Conservation (phyloP, 2,888 invertebrate genomes). For the Corythucha ciliata region DNA sequence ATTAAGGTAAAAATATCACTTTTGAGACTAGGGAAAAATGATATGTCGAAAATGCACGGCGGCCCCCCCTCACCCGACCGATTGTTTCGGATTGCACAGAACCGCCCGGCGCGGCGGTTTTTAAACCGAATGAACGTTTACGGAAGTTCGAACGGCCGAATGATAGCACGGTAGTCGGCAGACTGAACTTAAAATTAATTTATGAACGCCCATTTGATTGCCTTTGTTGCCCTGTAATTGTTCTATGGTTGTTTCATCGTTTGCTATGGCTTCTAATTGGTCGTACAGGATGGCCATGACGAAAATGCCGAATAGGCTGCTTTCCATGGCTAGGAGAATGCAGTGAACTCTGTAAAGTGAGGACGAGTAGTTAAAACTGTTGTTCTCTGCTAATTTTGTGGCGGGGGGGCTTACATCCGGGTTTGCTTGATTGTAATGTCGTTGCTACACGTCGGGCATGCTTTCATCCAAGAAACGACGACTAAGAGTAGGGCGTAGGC, state of each 20-base stretch:
- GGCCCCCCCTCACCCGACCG: too few species aligned
- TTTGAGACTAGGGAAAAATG: too few species aligned
- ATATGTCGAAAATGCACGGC: too few species aligned
- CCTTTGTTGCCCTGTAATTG: conserved; percentile 49
- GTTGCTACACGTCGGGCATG: conserved; percentile 56
- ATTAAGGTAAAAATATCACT: too few species aligned
- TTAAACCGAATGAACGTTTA: conserved; percentile 28
- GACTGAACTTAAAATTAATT: conserved; percentile 31
- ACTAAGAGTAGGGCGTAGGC: conserved; percentile 52
- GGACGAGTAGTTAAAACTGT: neutral
- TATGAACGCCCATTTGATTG: conserved; percentile 31
- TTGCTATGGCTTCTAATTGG: conserved; percentile 72
- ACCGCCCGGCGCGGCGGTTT: too few species aligned
- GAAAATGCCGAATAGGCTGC: conserved; percentile 77
- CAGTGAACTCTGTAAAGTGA: conserved; percentile 70
- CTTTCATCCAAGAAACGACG: conserved; percentile 59
- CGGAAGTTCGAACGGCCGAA: conserved; percentile 12
- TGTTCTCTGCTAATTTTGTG: too few species aligned
- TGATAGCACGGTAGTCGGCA: conserved; percentile 33
- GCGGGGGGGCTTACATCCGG: conserved; percentile 65
- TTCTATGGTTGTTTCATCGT: conserved; percentile 76
- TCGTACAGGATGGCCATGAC: conserved; percentile 78
- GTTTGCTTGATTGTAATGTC: conserved; percentile 59
- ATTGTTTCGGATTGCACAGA: too few species aligned
- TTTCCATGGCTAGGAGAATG: conserved; percentile 69